A percentile compares a stretch with the other conserved stretches of the same genome.
These are phyloP conservation scores for Idaea straminata DNA, from an alignment of 2,888 invertebrate species.

Conservation along the genomic window DNA sequence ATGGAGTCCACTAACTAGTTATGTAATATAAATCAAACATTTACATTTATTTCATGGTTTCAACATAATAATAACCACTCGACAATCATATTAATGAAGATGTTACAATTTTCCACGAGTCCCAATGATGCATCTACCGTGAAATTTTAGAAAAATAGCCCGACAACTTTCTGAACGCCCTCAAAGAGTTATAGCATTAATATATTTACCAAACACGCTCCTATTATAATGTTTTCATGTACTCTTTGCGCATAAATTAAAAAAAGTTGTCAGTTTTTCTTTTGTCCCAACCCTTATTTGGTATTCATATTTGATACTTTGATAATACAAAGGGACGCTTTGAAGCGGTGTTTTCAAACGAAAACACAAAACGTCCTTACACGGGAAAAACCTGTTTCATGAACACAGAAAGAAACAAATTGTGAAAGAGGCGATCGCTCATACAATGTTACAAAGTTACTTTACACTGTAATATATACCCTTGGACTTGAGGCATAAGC, in stretches of 20 bases:
- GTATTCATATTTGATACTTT: conserved; percentile 80
- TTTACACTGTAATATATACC: conserved; percentile 55
- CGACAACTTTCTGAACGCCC: conserved; percentile 61
- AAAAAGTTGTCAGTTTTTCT: conserved; percentile 75
- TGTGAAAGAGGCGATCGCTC: conserved; percentile 78
- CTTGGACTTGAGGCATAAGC: conserved; percentile 53
- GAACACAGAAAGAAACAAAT: conserved; percentile 76
- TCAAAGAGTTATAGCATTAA: conserved; percentile 74
- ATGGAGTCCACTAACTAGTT: conserved; percentile 21
- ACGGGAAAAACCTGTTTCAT: conserved; percentile 75
- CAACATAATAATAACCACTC: conserved; percentile 35
- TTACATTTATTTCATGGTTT: conserved; percentile 27
- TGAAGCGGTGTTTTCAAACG: conserved; percentile 59
- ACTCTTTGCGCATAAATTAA: conserved; percentile 78
- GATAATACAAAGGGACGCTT: conserved; percentile 76
- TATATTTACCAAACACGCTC: conserved; percentile 78
- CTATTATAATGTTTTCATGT: conserved; percentile 80
- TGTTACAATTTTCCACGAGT: conserved; percentile 66
- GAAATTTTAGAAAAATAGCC: conserved; percentile 75
- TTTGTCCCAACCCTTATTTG: conserved; percentile 79
- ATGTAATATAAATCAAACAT: conserved; percentile 16
- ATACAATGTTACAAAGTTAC: conserved; percentile 51
- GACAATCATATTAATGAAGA: conserved; percentile 59
- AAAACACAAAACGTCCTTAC: conserved; percentile 68
- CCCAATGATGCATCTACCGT: conserved; percentile 71